phyloP scores from a whole-genome alignment of 2,113 vertebrate genomes.

The Puffinus mauretanicus region DNA sequence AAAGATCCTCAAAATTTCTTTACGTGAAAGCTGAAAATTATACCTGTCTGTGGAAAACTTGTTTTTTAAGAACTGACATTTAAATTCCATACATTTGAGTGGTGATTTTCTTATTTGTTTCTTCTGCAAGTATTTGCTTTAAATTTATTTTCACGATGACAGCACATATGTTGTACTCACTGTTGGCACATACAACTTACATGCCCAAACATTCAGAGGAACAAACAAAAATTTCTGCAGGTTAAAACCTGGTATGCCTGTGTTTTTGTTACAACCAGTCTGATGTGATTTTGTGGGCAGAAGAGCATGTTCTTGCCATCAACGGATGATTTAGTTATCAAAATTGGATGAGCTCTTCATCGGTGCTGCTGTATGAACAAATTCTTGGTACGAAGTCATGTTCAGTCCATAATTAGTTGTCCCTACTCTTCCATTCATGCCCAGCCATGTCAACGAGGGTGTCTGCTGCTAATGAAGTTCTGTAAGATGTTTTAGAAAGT shows the following conservation, averaged over 20 bases:
- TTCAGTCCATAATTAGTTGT: not conserved
- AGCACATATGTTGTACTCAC: not conserved
- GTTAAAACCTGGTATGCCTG: not conserved
- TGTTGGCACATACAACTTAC: not conserved
- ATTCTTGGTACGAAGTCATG: not conserved
- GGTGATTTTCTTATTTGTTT: not conserved
- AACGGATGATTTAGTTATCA: not conserved
- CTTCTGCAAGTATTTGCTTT: not conserved
- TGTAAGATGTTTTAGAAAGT: not conserved
- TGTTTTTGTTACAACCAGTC: not conserved
- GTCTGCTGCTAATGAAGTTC: not conserved
- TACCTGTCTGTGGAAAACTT: not conserved
- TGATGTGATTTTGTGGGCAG: not conserved
- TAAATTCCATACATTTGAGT: not conserved
- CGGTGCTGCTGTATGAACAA: not conserved
- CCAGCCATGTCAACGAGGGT: accelerated
- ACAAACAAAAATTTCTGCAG: not conserved
- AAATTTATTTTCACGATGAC: not conserved
- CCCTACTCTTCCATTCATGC: not conserved
- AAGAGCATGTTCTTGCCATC: not conserved
- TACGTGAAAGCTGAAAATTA: not conserved
- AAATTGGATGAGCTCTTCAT: not conserved
- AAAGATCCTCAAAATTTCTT: not conserved
- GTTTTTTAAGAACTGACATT: not conserved
- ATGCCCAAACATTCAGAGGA: not conserved